phyloP scores from a whole-genome alignment of 1,140 invertebrate genomes.

The Pseudomyrmex concolor region DNA sequence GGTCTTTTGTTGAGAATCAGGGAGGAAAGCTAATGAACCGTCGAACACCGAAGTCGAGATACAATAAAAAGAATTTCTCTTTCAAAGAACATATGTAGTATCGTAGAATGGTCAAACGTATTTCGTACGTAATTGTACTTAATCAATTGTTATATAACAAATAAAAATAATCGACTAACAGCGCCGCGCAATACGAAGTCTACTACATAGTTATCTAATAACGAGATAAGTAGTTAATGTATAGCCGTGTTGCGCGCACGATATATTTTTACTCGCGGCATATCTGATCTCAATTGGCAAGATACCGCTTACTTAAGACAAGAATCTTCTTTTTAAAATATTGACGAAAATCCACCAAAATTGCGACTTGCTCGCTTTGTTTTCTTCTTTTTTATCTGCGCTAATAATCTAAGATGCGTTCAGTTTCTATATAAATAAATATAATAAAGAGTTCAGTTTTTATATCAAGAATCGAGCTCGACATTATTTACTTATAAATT shows the following conservation, averaged over 20 bases:
- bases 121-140: not conserved
- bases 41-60: constrained; percentile 19
- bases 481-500: not conserved
- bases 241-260: not conserved
- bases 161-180: not conserved
- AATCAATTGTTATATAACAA: not conserved
- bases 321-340: constrained; percentile 18
- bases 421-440: no score
- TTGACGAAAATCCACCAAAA: constrained; percentile 12
- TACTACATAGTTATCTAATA: not conserved
- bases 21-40: constrained; percentile 14
- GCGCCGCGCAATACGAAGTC: not conserved
- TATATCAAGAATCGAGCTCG: not conserved
- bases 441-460: not conserved
- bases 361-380: not conserved
- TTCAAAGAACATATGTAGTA: not conserved
- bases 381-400: not conserved
- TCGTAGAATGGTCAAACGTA: not conserved
- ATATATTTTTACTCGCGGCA: constrained; percentile 17
- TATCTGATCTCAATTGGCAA: constrained; percentile 37
- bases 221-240: constrained; percentile 8
- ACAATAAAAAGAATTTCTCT: not conserved
- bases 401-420: not conserved
- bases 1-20: constrained; percentile 72
- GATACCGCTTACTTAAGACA: not conserved